phyloP scores from a whole-genome alignment of 2,888 invertebrate genomes.

The Mythimna lalbum region DNA sequence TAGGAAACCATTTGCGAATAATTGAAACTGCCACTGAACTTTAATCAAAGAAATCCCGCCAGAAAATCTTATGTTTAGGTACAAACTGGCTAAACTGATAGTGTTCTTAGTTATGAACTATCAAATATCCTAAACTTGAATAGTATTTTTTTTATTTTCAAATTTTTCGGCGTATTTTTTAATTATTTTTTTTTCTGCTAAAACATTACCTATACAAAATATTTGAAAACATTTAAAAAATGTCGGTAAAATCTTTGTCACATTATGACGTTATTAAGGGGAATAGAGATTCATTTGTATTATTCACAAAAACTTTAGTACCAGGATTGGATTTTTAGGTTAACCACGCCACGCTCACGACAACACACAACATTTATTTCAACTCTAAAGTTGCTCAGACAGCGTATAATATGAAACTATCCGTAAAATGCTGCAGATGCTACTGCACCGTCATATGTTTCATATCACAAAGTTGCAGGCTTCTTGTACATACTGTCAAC shows the following conservation, averaged over 20 bases:
- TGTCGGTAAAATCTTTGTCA: no score
- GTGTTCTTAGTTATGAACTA: no score
- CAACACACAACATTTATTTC: conserved; percentile 36
- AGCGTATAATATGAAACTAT: conserved; percentile 61
- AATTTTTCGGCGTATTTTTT: background rate
- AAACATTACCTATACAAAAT: no score
- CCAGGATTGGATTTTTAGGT: background rate
- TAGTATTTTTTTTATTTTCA: background rate
- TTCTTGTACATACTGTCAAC: conserved; percentile 57
- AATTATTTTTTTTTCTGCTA: no score
- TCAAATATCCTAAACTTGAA: background rate
- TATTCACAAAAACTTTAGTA: background rate
- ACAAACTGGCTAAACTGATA: no score
- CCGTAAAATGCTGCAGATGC: conserved; percentile 66
- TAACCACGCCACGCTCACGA: conserved; percentile 16
- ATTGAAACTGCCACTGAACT: no score
- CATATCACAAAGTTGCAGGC: conserved; percentile 66
- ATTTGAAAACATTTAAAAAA: no score
- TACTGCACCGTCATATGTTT: conserved; percentile 65
- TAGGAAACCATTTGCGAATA: no score
- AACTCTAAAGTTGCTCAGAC: conserved; percentile 47
- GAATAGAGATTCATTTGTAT: no score
- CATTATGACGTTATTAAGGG: no score
- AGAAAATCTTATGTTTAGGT: no score
- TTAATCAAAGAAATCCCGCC: no score